These are phyloP conservation scores for Myotis davidii DNA, from an alignment of 2,113 vertebrate species.

Conservation along the genomic window DNA sequence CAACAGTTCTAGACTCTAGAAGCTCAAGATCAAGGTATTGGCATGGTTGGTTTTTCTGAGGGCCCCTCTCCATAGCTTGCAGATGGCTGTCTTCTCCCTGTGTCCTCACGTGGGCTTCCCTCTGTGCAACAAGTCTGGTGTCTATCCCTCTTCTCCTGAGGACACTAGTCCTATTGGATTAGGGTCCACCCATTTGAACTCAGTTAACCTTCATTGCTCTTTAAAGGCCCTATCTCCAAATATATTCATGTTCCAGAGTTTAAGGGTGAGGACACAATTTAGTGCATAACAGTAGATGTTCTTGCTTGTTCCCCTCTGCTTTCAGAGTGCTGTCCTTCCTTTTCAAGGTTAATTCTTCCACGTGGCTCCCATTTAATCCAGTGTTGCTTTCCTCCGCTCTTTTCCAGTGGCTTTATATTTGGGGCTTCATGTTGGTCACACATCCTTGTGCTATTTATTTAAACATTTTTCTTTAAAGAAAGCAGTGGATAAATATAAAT, in stretches of 20 bases:
- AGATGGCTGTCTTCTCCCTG: not conserved
- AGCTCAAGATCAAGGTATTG: not conserved
- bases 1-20: not conserved
- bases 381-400: not conserved
- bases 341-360: not conserved
- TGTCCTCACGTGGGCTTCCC: not conserved
- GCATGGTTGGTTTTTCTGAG: not conserved
- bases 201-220: not conserved
- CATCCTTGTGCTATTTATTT: not conserved
- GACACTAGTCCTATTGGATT: not conserved
- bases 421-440: not conserved
- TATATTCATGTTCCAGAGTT: not conserved
- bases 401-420: not conserved
- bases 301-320: not conserved
- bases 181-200: not conserved
- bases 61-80: not conserved
- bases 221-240: not conserved
- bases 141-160: not conserved
- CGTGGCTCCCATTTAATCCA: not conserved
- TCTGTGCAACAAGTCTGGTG: not conserved
- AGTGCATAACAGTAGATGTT: not conserved
- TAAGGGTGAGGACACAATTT: not conserved
- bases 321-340: not conserved
- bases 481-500: not conserved
- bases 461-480: constrained; percentile 13